A percentile compares a stretch with the other conserved stretches of the same genome.
Conservation (phyloP, 2,888 invertebrate species). For the Zhuqinia jingwanae region DNA sequence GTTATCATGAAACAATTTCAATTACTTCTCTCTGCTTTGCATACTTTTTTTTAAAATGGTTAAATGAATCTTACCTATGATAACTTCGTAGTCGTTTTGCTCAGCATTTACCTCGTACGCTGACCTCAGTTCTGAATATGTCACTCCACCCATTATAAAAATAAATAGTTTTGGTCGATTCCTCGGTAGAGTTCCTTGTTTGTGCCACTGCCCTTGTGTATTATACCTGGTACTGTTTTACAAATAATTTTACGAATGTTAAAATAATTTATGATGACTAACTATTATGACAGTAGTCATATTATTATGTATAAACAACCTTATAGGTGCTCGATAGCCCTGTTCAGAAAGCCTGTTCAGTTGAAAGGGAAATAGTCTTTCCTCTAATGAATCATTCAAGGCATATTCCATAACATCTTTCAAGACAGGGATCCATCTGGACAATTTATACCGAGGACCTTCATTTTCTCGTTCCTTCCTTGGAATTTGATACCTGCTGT, state of each 20-base stretch:
- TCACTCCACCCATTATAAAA: conserved; percentile 76
- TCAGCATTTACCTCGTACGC: conserved; percentile 73
- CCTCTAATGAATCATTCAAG: conserved; percentile 72
- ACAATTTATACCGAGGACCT: conserved; percentile 57
- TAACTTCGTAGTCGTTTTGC: conserved; percentile 74
- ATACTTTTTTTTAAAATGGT: not conserved
- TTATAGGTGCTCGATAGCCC: conserved; percentile 68
- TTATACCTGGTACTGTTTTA: conserved; percentile 71
- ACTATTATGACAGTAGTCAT: not conserved
- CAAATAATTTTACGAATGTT: not conserved
- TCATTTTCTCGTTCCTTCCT: conserved; percentile 63
- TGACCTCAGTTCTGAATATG: conserved; percentile 76
- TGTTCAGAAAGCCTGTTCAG: conserved; percentile 62
- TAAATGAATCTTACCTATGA: conserved; percentile 71
- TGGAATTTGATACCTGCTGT: conserved; percentile 52
- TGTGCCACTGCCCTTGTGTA: conserved; percentile 74
- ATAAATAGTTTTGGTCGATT: conserved; percentile 74
- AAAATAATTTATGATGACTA: not conserved
- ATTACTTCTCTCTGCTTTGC: not conserved
- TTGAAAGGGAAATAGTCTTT: conserved; percentile 73
- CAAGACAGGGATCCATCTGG: conserved; percentile 75
- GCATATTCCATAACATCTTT: conserved; percentile 76
- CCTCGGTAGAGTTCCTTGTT: conserved; percentile 60
- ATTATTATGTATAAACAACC: too few species aligned
- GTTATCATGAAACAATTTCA: not conserved